A percentile compares a stretch with the other conserved stretches of the same genome.
These are phyloP conservation scores for Enteromius fasciolatus DNA, from an alignment of 2,797 vertebrate genomes.

Conservation along the genomic window DNA sequence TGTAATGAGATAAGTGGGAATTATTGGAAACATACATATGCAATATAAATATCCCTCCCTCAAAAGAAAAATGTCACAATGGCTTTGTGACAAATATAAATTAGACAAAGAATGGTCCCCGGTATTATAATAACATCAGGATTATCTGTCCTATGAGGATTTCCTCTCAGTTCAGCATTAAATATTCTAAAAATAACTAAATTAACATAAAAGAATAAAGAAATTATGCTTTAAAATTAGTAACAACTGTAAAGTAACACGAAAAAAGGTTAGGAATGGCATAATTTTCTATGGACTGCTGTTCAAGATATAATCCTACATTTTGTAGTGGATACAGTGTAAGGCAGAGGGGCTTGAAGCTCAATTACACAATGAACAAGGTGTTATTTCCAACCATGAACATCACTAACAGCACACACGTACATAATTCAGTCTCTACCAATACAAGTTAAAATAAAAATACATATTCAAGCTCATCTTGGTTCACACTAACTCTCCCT, in stretches of 20 bases:
- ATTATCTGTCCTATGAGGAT: conserved; percentile 17
- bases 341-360: conserved; percentile 53
- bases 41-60: conserved; percentile 35
- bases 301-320: conserved; percentile 41
- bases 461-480: not conserved
- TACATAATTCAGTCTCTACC: conserved; percentile 1
- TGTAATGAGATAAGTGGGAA: conserved; percentile 29
- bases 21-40: conserved; percentile 13
- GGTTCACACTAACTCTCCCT: conserved; percentile 5
- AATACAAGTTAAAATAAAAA: conserved; percentile 16
- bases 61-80: conserved; percentile 45
- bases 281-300: conserved; percentile 18
- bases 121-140: conserved; percentile 47
- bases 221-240: conserved; percentile 42
- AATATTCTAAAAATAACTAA: conserved; percentile 38
- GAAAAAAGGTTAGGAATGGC: conserved; percentile 56
- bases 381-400: conserved; percentile 29
- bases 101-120: conserved; percentile 50
- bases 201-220: conserved; percentile 39
- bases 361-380: conserved; percentile 57
- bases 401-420: conserved; percentile 17
- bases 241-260: conserved; percentile 46
- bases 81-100: conserved; percentile 49
- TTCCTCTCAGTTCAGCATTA: conserved; percentile 36
- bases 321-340: conserved; percentile 33